Base-by-base conservation (phyloP, 2,888 invertebrate species). In the Drosophila aldrichi region DNA sequence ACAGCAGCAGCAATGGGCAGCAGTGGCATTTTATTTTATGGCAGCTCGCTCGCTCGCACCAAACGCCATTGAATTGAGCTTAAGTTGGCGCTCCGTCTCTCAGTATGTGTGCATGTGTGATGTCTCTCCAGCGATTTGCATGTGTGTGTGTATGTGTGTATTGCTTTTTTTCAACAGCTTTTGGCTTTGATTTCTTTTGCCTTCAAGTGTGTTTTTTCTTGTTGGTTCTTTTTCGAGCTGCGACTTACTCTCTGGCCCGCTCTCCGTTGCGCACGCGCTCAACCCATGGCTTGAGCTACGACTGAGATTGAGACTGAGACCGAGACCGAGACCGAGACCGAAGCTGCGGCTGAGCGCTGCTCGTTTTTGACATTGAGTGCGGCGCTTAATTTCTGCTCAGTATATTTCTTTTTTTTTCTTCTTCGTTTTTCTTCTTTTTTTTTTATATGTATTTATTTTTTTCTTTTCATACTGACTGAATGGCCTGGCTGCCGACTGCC, bases 21-120 rank as follows among this genome's bases (percentile, higher is more conserved):
- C 70, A 63, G 70, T 72, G 66, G 78, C 79, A 75, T 84, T 74
- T 70, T 75, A 67, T 74, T 75, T 76, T 75, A 73, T 74, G 74
- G 71, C 79, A 73, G 78, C 70, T 78, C 71, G 57, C 80, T 79
- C 79, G 81, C 87, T 86, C 82, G 76, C 87, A 82, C 82, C 85
- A 87, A 84, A 85, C 85, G 82, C 84, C 88, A 86, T 88, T 88
- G 85, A 88, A 83, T 85, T 82, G 81, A 81, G 82, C 82, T 79
- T 81, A 81, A 78, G 70, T 79, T 67, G 73, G 69, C 78, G 80
- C 79, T 73, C 54, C 55, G 81, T 60, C 73, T 77, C 81, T 81
- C 68, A 68, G 64, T 70, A 56, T 70, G 46, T 68, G 40, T 58
- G 46, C 49, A 38, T 74, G 63, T 68, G 48, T 60, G 60, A 52